phyloP scores from a whole-genome alignment of 2,797 vertebrate species.

The Falco biarmicus region DNA sequence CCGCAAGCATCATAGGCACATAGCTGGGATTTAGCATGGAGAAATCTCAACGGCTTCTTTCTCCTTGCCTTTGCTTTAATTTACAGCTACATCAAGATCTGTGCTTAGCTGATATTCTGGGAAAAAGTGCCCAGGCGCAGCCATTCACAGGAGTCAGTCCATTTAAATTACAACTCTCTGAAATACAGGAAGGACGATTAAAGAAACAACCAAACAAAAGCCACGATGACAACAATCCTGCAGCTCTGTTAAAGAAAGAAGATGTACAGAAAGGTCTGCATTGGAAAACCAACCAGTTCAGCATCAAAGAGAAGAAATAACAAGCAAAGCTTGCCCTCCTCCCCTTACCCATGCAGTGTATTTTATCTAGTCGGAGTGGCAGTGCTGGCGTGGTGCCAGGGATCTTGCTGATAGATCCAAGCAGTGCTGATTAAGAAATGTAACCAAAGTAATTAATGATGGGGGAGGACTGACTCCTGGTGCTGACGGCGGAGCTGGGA shows the following conservation, averaged over 20 bases:
- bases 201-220: background rate
- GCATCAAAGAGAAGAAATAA: slow-evolving; percentile 52
- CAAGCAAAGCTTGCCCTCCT: background rate
- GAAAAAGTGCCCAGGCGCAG: background rate
- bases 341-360: background rate
- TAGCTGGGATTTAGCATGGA: background rate
- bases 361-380: slow-evolving; percentile 26
- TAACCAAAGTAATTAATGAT: slow-evolving; percentile 57
- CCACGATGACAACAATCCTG: fast-evolving
- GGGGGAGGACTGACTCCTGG: slow-evolving; percentile 30
- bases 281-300: background rate
- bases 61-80: background rate
- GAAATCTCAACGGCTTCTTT: background rate
- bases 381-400: background rate
- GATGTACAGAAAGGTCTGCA: background rate
- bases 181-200: background rate
- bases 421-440: slow-evolving; percentile 45
- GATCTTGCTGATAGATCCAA: background rate
- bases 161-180: background rate
- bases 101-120: background rate
- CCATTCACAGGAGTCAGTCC: fast-evolving
- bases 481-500: background rate
- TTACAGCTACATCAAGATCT: background rate
- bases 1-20: background rate
- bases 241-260: background rate